These are phyloP conservation scores for Molossus alvarezi DNA, from an alignment of 2,797 vertebrate species.

Conservation along the genomic window DNA sequence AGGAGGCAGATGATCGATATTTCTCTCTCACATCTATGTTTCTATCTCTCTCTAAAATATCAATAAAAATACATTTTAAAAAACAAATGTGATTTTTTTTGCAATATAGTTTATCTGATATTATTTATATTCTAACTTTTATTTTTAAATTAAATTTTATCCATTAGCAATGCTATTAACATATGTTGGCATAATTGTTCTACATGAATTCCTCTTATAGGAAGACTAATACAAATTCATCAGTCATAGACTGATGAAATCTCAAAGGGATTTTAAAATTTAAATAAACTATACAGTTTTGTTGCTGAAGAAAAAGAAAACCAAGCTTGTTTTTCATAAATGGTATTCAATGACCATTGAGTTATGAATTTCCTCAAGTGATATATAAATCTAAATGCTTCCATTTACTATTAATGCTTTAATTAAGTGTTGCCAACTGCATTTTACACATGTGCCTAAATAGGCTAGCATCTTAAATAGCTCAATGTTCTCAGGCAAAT, in stretches of 20 bases:
- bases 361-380: not conserved
- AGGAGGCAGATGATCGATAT: too few species aligned
- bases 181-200: constrained; percentile 46
- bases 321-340: not conserved
- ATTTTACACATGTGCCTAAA: not conserved
- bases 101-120: not conserved
- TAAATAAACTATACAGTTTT: not conserved
- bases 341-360: constrained; percentile 27
- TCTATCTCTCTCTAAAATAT: too few species aligned
- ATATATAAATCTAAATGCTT: constrained; percentile 21
- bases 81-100: not conserved
- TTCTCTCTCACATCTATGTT: too few species aligned
- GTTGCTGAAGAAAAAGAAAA: constrained; percentile 29
- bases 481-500: not conserved
- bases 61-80: too few species aligned
- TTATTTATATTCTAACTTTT: not conserved
- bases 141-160: constrained; percentile 22
- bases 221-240: not conserved
- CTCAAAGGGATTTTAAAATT: constrained; percentile 31
- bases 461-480: constrained; percentile 8
- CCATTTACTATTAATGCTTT: constrained; percentile 19
- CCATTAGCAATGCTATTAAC: not conserved
- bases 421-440: not conserved
- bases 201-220: not conserved
- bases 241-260: constrained; percentile 29